Conservation (phyloP, 2,888 invertebrate genomes). For the Drosophila trichaetosa region DNA sequence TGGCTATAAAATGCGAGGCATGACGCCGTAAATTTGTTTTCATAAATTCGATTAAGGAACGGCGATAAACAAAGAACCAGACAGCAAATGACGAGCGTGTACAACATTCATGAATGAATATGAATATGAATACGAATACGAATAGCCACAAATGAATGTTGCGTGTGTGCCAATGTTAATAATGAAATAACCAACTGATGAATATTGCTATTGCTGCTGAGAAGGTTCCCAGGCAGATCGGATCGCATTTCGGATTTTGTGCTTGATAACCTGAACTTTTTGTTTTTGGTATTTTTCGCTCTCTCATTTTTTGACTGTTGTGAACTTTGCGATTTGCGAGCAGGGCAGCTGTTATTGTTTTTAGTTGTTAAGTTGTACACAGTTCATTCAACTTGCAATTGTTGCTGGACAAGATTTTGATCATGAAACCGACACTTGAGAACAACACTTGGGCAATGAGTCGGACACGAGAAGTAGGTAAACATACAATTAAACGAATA, state of each 20-base stretch:
- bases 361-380: slow-evolving; percentile 18
- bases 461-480: background rate
- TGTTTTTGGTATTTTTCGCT: slow-evolving; percentile 3
- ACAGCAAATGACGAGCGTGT: slow-evolving; percentile 11
- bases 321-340: slow-evolving; percentile 49
- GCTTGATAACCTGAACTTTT: slow-evolving; percentile 15
- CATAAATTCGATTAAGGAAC: slow-evolving; percentile 33
- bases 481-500: slow-evolving; percentile 7
- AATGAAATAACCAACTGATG: slow-evolving; percentile 5
- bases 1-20: slow-evolving; percentile 5
- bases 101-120: slow-evolving; percentile 40
- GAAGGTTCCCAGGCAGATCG: slow-evolving; percentile 51
- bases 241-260: slow-evolving; percentile 25
- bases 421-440: slow-evolving; percentile 44
- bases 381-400: slow-evolving; percentile 69
- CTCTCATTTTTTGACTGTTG: slow-evolving; percentile 26
- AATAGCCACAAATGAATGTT: slow-evolving; percentile 47
- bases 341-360: slow-evolving; percentile 43
- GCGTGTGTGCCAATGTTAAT: slow-evolving; percentile 26
- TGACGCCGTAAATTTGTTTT: slow-evolving; percentile 37
- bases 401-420: slow-evolving; percentile 34
- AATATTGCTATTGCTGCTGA: slow-evolving; percentile 5
- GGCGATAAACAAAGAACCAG: slow-evolving; percentile 11
- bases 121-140: slow-evolving; percentile 39
- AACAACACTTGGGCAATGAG: slow-evolving; percentile 6